Percentiles rank a stretch among this genome's conserved stretches.
Evolutionary conservation across 1,140 invertebrate species (phyloP).

Genomic region (Ceratoteleas bidentatus): DNA sequence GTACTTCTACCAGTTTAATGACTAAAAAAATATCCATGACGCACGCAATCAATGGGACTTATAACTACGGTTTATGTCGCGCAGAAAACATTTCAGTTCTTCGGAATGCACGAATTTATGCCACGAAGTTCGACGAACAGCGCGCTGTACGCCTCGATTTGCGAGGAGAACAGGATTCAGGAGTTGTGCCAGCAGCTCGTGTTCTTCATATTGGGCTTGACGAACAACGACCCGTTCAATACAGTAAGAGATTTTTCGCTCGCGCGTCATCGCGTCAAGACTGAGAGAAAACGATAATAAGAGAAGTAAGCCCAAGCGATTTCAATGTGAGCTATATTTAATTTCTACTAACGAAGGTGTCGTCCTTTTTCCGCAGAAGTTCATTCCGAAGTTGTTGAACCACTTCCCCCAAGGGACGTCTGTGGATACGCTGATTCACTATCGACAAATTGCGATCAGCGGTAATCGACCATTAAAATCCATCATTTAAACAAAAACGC

Average conservation of each 20-base stretch:
- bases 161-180: constrained; percentile 78
- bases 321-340: constrained; percentile 43
- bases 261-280: constrained; percentile 65
- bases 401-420: constrained; percentile 82
- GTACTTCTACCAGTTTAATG: constrained; percentile 41
- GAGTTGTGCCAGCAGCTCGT: constrained; percentile 82
- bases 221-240: constrained; percentile 67
- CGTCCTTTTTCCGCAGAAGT: constrained; percentile 69
- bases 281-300: constrained; percentile 61
- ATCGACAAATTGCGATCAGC: constrained; percentile 78
- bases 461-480: constrained; percentile 57
- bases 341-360: constrained; percentile 47
- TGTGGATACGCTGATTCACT: constrained; percentile 79
- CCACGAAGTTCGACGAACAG: constrained; percentile 63
- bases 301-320: constrained; percentile 62
- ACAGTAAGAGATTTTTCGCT: constrained; percentile 67
- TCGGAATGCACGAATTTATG: constrained; percentile 70
- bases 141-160: constrained; percentile 61
- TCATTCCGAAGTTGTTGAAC: constrained; percentile 78
- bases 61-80: constrained; percentile 1
- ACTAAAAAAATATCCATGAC: neutral
- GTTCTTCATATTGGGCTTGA: constrained; percentile 73
- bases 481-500: constrained; percentile 8
- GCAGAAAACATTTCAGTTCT: constrained; percentile 71
- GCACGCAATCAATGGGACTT: too few species aligned